Percentiles rank a stretch among this genome's conserved stretches.
phyloP scores from a whole-genome alignment of 2,888 invertebrate species.

The Incurvaria masculella region DNA sequence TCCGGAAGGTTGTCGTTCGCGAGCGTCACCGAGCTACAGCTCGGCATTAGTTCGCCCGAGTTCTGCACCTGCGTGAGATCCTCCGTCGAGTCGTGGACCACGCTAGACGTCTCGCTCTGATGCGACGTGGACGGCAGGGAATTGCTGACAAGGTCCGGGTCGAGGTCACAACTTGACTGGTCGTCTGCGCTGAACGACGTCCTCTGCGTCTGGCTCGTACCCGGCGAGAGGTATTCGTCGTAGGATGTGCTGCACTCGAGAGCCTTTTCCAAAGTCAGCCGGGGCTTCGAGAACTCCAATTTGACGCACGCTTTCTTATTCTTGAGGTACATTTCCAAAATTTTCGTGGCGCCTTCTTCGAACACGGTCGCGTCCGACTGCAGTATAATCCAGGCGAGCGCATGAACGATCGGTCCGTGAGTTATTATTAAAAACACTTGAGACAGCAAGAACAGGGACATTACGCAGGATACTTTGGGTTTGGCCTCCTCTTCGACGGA shows the following conservation, averaged over 20 bases:
- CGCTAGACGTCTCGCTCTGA: slow-evolving; percentile 46
- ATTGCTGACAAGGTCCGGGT: slow-evolving; percentile 47
- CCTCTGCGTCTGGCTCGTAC: slow-evolving; percentile 47
- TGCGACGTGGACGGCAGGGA: slow-evolving; percentile 54
- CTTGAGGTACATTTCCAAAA: slow-evolving; percentile 63
- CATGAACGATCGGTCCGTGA: slow-evolving; percentile 86
- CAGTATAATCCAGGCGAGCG: slow-evolving; percentile 86
- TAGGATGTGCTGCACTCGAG: slow-evolving; percentile 48
- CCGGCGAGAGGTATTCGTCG: slow-evolving; percentile 24
- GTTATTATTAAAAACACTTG: slow-evolving; percentile 95
- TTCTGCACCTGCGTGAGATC: slow-evolving; percentile 41
- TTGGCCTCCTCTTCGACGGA: slow-evolving; percentile 54
- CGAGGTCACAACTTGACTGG: slow-evolving; percentile 49
- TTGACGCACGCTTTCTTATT: slow-evolving; percentile 54
- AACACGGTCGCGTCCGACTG: slow-evolving; percentile 75
- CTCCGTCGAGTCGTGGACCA: slow-evolving; percentile 48
- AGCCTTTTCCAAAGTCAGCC: slow-evolving; percentile 73
- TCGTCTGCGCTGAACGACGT: slow-evolving; percentile 39
- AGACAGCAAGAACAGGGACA: slow-evolving; percentile 86
- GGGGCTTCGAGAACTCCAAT: slow-evolving; percentile 66
- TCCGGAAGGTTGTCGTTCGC: slow-evolving; percentile 44
- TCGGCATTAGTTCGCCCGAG: slow-evolving; percentile 19
- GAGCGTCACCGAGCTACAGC: slow-evolving; percentile 13
- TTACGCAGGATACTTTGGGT: slow-evolving; percentile 83
- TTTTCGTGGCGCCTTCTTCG: slow-evolving; percentile 65